Evolutionary conservation across 1,140 invertebrate species (phyloP), one percentile per base, ranked within the genome.

Genomic region (Ostrea denselamellosa): DNA sequence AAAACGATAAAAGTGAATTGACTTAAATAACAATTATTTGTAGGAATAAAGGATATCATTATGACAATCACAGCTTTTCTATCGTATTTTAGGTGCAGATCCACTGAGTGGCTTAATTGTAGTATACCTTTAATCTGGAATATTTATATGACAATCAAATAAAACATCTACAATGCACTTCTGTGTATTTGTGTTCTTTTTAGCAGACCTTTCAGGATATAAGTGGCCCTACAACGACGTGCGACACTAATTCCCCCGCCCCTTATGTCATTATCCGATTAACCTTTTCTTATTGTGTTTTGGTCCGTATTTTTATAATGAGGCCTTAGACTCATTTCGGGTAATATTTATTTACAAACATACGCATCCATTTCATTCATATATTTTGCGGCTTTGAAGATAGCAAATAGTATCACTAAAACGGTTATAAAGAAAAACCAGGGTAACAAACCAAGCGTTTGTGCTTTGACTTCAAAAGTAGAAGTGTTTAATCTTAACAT

Each of bases 231-330:
- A 22, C 68, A 71, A 71, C 68, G 14, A 71, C 25, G 22, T 34
- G 28, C 22, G 68, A 71, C 68, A 71, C 68, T 71, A 71, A 71
- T 71, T 25, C 68, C 68, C 14, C 22, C 8, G 68, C 68, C 68
- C 65, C 68, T 71, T 71, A 34, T 71, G 25, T 71, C 68, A 71
- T 71, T 71, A 71, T 71, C 68, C 68, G 68, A 71, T 71, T 71
- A 62, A 71, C 68, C 22, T 71, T 28, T 71, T 71, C 68, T 25
- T 71, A 28, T 71, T 71, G 28, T 71, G 25, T 28, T 28, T 25
- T 71, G 68, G 68, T 71, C 68, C 68, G 28, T 28, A 12, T 71
- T 34, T 28, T 44, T 44, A 44, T 71, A 71, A 71, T 71, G 68
- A 71, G 68, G 68, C 22, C 68, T 71, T 71, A 71, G 68, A 25